These are phyloP conservation scores for Hydractinia echinata DNA, from an alignment of 30 jellyfish, hydroid and myxozoan species.

Conservation along the genomic window DNA sequence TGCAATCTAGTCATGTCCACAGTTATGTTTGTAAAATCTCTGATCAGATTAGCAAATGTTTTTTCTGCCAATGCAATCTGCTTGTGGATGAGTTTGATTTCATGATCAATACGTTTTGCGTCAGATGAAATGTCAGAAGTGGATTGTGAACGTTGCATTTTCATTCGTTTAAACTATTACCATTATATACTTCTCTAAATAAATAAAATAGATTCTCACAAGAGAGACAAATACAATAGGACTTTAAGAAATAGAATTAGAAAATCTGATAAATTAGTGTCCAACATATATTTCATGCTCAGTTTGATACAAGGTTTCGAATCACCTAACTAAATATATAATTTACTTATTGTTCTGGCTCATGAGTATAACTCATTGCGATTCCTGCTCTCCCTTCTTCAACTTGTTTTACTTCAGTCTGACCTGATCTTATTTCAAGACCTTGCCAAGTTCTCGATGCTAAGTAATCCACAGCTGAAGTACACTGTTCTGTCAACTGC, in stretches of 20 bases:
- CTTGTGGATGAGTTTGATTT: slow-evolving; percentile 24
- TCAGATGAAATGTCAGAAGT: slow-evolving; percentile 15
- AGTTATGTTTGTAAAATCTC: slow-evolving; percentile 36
- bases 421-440: slow-evolving; percentile 50
- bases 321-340: too few relatives aligned
- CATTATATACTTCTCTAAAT: too few relatives aligned
- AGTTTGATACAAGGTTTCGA: too few relatives aligned
- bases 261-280: too few relatives aligned
- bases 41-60: slow-evolving; percentile 26
- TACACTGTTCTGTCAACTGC: not conserved
- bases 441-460: slow-evolving; percentile 90
- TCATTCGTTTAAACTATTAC: not conserved
- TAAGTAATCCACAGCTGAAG: slow-evolving; percentile 37
- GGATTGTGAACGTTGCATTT: slow-evolving; percentile 20
- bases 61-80: slow-evolving; percentile 44
- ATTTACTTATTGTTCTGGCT: slow-evolving; percentile 20
- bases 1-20: slow-evolving; percentile 25
- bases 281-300: too few relatives aligned
- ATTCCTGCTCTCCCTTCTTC: slow-evolving; percentile 92
- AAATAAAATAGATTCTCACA: too few relatives aligned
- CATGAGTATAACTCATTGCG: slow-evolving; percentile 79
- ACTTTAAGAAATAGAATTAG: too few relatives aligned
- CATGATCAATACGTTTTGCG: slow-evolving; percentile 20
- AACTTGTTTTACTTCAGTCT: slow-evolving; percentile 65
- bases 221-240: too few relatives aligned